Conservation (phyloP, 2,797 vertebrate genomes). For the Otolemur crassicaudatus region DNA sequence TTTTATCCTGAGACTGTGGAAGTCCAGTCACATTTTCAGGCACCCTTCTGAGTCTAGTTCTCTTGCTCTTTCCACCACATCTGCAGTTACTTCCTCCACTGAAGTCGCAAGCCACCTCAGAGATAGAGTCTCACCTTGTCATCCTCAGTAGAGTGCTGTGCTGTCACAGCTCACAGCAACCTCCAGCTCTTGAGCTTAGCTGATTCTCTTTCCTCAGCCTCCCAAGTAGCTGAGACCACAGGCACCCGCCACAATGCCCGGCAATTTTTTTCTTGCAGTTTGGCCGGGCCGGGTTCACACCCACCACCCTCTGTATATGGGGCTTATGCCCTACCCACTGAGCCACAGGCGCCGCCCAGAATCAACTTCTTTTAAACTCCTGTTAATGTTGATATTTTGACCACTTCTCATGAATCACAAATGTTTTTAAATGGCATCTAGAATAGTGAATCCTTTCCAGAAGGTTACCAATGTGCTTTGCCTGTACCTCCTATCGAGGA, state of each 20-base stretch:
- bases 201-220: not conserved
- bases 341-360: too few relatives aligned
- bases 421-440: not conserved
- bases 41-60: not conserved
- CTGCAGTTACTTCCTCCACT: not conserved
- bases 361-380: too few relatives aligned
- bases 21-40: not conserved
- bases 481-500: not conserved
- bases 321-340: too few relatives aligned
- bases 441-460: not conserved
- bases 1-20: not conserved
- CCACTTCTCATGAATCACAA: too few relatives aligned
- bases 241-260: accelerated
- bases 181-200: not conserved
- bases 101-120: not conserved
- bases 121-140: not conserved
- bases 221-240: not conserved
- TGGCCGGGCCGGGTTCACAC: too few relatives aligned
- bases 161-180: not conserved
- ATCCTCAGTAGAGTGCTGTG: not conserved
- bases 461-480: not conserved
- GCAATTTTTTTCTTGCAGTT: not conserved
- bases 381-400: too few relatives aligned
- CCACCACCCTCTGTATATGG: too few relatives aligned
- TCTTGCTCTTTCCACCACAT: not conserved